Evolutionary conservation across 2,888 invertebrate species (phyloP).

Genomic region (Frankliniella fusca): DNA sequence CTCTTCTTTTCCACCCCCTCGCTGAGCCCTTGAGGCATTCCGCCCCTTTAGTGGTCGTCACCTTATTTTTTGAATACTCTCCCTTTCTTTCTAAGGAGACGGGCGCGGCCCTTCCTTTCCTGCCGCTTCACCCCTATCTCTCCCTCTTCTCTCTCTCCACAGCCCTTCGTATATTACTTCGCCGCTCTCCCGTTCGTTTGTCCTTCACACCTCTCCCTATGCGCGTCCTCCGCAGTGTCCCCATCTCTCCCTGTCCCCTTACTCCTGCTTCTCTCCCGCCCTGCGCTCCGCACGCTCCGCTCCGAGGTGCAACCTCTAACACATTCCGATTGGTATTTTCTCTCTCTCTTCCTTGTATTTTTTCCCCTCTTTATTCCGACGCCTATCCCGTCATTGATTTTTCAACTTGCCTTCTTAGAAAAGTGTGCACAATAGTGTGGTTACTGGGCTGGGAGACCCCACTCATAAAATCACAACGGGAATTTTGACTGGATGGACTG

Average conservation of each 20-base stretch:
- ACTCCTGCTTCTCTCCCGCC: slow-evolving; percentile 34
- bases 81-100: background rate
- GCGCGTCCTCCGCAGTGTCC: slow-evolving; percentile 32
- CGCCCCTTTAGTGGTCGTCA: slow-evolving; percentile 7
- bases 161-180: slow-evolving; percentile 15
- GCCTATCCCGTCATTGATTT: too few relatives aligned
- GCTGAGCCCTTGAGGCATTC: background rate
- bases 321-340: too few relatives aligned
- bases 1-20: background rate
- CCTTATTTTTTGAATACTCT: slow-evolving; percentile 3
- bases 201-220: background rate
- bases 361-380: too few relatives aligned
- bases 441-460: too few relatives aligned
- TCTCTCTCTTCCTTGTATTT: too few relatives aligned
- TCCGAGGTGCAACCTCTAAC: background rate
- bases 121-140: background rate
- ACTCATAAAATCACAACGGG: too few relatives aligned
- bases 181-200: slow-evolving; percentile 10
- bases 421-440: too few relatives aligned
- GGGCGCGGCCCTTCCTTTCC: background rate
- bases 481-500: too few relatives aligned
- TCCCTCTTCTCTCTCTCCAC: background rate
- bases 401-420: too few relatives aligned
- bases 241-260: slow-evolving; percentile 35
- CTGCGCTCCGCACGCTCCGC: slow-evolving; percentile 31